Conservation (phyloP, 2,113 vertebrate genomes). For the Thamnophis sirtalis region DNA sequence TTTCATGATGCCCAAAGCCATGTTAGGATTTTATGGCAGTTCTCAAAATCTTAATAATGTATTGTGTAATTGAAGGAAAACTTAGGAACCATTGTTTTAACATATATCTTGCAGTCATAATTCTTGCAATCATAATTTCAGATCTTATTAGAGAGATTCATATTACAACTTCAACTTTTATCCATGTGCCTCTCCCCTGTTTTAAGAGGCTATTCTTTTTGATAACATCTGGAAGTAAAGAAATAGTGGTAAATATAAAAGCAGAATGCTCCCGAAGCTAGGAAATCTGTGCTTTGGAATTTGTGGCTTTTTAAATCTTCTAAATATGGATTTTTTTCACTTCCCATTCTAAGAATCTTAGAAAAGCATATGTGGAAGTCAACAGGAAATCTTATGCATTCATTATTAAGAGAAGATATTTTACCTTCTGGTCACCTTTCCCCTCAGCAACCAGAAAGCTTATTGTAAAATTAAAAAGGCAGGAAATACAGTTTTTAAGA, state of each 20-base stretch:
- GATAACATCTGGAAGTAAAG: neutral
- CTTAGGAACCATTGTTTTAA: neutral
- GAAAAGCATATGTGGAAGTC: neutral
- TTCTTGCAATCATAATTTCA: neutral
- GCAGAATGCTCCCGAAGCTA: neutral
- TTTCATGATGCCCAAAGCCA: neutral
- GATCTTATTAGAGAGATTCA: neutral
- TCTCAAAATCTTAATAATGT: neutral
- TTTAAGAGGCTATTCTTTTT: neutral
- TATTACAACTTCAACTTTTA: neutral
- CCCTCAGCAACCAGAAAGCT: neutral
- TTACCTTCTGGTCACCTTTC: neutral
- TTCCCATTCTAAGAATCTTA: neutral
- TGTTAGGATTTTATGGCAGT: neutral
- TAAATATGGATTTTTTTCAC: constrained; percentile 8
- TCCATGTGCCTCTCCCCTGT: neutral
- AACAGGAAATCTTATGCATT: neutral
- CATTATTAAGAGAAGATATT: neutral
- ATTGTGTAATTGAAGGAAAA: neutral
- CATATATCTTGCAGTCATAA: neutral
- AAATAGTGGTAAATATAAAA: neutral
- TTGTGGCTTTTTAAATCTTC: neutral
- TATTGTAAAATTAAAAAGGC: neutral
- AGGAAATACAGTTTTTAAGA: neutral
- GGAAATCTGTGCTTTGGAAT: neutral